These are phyloP conservation scores for Rhagonycha lutea DNA, from an alignment of 2,888 invertebrate genomes.

Conservation along the genomic window DNA sequence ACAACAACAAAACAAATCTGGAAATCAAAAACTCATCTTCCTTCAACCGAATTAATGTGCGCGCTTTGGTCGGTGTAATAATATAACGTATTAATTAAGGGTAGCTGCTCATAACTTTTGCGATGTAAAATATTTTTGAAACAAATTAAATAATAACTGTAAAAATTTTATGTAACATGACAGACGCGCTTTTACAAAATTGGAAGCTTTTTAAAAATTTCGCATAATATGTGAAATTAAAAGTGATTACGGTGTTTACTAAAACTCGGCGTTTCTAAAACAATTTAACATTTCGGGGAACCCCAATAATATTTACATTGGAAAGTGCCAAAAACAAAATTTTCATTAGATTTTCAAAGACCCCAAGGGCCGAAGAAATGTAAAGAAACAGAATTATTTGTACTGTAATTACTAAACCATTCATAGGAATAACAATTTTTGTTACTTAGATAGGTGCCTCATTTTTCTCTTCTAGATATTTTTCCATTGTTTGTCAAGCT, in stretches of 20 bases:
- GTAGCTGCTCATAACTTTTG: neutral
- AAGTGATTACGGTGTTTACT: too few relatives aligned
- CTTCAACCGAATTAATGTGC: neutral
- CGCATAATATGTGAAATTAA: too few relatives aligned
- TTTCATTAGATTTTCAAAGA: neutral
- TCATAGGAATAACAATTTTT: neutral
- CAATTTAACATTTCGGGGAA: neutral
- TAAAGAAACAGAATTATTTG: neutral
- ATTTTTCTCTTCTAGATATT: neutral
- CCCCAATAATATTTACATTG: neutral
- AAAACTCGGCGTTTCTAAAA: neutral
- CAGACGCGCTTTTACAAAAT: too few relatives aligned
- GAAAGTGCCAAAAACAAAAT: neutral
- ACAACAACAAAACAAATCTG: neutral
- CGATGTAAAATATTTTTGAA: neutral
- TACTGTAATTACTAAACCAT: neutral
- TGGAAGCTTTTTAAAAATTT: too few relatives aligned
- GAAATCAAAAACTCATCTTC: neutral
- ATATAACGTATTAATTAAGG: neutral
- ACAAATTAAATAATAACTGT: neutral
- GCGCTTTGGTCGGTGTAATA: neutral
- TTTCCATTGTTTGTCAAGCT: neutral
- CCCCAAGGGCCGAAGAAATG: neutral
- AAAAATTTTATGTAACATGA: neutral
- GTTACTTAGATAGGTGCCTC: neutral